Evolutionary conservation across 2,888 invertebrate genomes (phyloP), one percentile per base, ranked within the genome.

Genomic region (Apodemia zela): DNA sequence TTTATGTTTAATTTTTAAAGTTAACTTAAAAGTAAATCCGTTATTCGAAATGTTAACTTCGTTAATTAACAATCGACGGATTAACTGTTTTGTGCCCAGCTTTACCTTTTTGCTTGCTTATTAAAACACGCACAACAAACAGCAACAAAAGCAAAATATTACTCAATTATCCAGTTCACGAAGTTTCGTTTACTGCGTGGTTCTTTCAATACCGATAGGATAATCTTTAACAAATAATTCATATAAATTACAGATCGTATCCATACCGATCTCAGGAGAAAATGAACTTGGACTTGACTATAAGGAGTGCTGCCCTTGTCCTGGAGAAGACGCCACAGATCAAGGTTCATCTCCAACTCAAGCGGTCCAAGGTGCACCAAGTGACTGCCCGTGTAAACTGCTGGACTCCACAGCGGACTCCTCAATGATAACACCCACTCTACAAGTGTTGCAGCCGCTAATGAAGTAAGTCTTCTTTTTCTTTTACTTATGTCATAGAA

Each of bases 291-390:
- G 80, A 62, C 47, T 75, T 59, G 72, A 73, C 61, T 71, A 72
- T 45, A 72, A 64, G 3, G 82, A 85, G 54, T 89, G 88, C 69
- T 89, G 89, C 42, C 87, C 89, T 0, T 89, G 89, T 63, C 78
- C 81, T 13, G 66, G 68, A 11, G 60, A 61, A 21, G 65, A 63
- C n/a, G 47, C 51, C 17, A 65, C 15, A 17, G 61, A 33, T 25
- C 51, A 66, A 18, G 8, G 42, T 35, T 13, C 21, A 21, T 13
- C 38, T 60, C 60, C 42, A 25, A 63, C 58, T n/a, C 64, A 64
- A 10, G 60, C 47, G 21, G 38, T 29, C 29, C 21, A 17, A 38
- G 1, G 25, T 33, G n/a, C 13, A 13, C 13, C 13, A 15, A 61
- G 64, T 35, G 61, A 63, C 21, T 71, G 71, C 61, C 69, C 68